phyloP scores from a whole-genome alignment of 2,797 vertebrate genomes.

The Neosilurus hyrtlii region DNA sequence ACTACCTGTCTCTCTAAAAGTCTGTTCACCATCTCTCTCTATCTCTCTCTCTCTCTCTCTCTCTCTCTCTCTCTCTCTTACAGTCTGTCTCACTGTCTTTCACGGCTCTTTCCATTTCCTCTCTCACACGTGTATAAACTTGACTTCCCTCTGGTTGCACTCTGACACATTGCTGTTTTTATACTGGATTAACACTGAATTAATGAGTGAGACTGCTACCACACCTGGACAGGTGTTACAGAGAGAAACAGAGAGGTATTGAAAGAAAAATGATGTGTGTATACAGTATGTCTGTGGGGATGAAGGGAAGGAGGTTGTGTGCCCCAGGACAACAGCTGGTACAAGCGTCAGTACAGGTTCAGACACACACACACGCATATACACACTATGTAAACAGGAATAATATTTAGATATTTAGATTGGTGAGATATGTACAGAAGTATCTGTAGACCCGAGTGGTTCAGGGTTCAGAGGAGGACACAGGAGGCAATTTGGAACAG shows the following conservation, averaged over 20 bases:
- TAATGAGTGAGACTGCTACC: slow-evolving; percentile 5
- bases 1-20: too few species aligned
- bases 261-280: not conserved
- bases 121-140: slow-evolving; percentile 1
- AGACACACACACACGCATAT: slow-evolving; percentile 10
- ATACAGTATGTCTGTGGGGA: not conserved
- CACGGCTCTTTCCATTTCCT: not conserved
- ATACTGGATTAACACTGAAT: not conserved
- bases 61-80: too few species aligned
- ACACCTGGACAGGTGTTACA: slow-evolving; percentile 17
- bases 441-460: not conserved
- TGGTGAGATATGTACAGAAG: not conserved
- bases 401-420: not conserved
- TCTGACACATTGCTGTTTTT: not conserved
- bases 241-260: not conserved
- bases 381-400: not conserved
- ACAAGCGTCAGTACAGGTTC: slow-evolving; percentile 23
- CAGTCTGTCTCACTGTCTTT: not conserved
- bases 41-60: too few species aligned
- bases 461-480: not conserved
- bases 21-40: not conserved
- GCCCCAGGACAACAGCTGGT: slow-evolving; percentile 8
- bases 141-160: slow-evolving; percentile 11
- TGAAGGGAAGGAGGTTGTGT: not conserved
- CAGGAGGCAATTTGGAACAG: too few species aligned